Evolutionary conservation across 2,888 invertebrate species (phyloP).

Genomic region (Emesis furor): DNA sequence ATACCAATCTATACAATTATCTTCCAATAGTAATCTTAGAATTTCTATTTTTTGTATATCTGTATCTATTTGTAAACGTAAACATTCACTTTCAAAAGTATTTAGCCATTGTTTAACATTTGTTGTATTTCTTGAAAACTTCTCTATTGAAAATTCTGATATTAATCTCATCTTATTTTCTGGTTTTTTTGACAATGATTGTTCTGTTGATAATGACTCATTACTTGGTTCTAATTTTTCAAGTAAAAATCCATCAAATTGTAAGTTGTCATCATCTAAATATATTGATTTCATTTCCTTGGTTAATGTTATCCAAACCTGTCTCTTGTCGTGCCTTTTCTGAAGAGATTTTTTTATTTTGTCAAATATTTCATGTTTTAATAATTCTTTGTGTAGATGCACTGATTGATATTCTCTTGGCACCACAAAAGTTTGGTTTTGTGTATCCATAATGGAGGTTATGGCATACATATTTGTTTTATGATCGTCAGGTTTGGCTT

Average conservation of each 20-base stretch:
- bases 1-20: constrained; percentile 41
- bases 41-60: constrained; percentile 27
- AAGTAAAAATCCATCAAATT: constrained; percentile 42
- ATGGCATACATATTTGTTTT: constrained; percentile 45
- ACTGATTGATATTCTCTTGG: constrained; percentile 27
- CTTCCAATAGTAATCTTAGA: constrained; percentile 45
- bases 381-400: constrained; percentile 34
- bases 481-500: constrained; percentile 43
- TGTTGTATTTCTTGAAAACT: constrained; percentile 42
- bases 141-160: constrained; percentile 42
- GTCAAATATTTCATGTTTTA: constrained; percentile 34
- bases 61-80: constrained; percentile 18
- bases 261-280: constrained; percentile 45
- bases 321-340: constrained; percentile 46
- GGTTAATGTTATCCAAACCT: constrained; percentile 51
- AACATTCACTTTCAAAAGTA: constrained; percentile 48
- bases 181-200: constrained; percentile 40
- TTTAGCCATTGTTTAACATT: constrained; percentile 32
- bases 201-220: constrained; percentile 20
- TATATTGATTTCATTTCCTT: constrained; percentile 50
- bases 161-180: constrained; percentile 39
- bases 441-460: constrained; percentile 36
- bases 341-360: constrained; percentile 40
- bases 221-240: constrained; percentile 45
- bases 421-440: constrained; percentile 37